Evolutionary conservation across 2,113 vertebrate genomes (phyloP), one percentile per base, ranked within the genome.

Genomic region (Anarhynchus alexandrinus): DNA sequence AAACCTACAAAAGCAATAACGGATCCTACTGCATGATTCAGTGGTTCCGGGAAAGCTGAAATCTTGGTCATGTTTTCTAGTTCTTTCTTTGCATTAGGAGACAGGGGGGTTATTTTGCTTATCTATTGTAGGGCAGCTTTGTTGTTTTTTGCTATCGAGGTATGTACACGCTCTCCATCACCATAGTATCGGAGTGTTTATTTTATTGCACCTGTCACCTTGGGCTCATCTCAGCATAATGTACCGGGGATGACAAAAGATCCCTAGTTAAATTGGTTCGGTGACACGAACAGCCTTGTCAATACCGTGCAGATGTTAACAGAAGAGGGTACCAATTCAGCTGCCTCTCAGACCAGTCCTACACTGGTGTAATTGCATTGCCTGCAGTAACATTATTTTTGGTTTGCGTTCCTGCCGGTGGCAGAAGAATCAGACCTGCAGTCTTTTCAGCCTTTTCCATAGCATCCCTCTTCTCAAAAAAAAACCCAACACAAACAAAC

Each of bases 131-230:
- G 94, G 3, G 4, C 93, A 72, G 94, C 94, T 88, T 62, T 81
- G 89, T 78, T 93, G 71, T 36, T 76, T 86, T 67, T 76, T n/a
- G 88, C 81, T 51, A 55, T 23, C 86, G 14, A 71, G 81, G 81
- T 93, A 57, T 89, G 88, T 79, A 62, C 42, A 34, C 25, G 7
- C 51, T 51, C 85, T 54, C 95, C 94, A 95, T 96, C 95, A 91
- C 95, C 95, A 91, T 74, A 92, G 97, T 29, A 91, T 91, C 86
- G 4, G 12, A 86, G 81, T n/a, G 86, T 65, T 94, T 95, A 29
- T 95, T 85, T 94, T 91, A 93, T 91, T 95, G 86, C 93, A 55
- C 81, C 91, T 89, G 88, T 95, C 97, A 95, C 96, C 95, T 97
- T 40, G 91, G 73, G 79, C 93, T 94, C 96, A 26, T 91, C 93